phyloP scores from a whole-genome alignment of 2,888 invertebrate species.

The Parnassius orleans region DNA sequence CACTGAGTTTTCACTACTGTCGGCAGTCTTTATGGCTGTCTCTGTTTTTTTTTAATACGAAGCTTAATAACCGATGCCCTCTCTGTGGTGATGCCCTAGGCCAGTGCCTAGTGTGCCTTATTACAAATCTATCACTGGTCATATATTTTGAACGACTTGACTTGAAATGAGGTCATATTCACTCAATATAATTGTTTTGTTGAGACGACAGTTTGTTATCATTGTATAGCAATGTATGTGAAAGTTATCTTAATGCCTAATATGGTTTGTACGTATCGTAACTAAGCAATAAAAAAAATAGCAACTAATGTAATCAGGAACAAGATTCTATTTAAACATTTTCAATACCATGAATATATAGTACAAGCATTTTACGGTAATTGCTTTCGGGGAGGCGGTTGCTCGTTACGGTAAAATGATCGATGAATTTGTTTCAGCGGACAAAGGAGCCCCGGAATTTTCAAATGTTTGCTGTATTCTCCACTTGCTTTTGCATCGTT shows the following conservation, averaged over 20 bases:
- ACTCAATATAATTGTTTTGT: too few species aligned
- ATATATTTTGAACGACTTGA: too few species aligned
- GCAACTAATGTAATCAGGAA: constrained; percentile 11
- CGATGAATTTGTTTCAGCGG: constrained; percentile 28
- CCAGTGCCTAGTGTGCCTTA: too few species aligned
- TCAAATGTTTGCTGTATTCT: constrained; percentile 26
- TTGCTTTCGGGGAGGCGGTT: constrained; percentile 24
- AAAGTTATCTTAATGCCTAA: too few species aligned
- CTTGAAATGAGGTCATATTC: too few species aligned
- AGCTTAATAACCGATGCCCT: too few species aligned
- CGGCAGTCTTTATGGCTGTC: too few species aligned
- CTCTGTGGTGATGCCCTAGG: too few species aligned
- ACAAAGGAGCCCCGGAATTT: constrained; percentile 29
- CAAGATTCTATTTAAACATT: constrained; percentile 16
- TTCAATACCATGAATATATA: constrained; percentile 20
- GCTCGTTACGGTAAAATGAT: constrained; percentile 31
- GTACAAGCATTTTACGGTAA: constrained; percentile 26
- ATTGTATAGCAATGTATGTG: background rate
- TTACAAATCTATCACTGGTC: too few species aligned
- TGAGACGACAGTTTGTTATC: too few species aligned
- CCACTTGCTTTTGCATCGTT: constrained; percentile 2
- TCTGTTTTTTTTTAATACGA: too few species aligned
- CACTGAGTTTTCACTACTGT: too few species aligned
- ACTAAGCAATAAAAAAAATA: background rate
- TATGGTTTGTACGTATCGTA: background rate